Conservation (phyloP, 2,888 invertebrate species). For the Cephus pulcher region DNA sequence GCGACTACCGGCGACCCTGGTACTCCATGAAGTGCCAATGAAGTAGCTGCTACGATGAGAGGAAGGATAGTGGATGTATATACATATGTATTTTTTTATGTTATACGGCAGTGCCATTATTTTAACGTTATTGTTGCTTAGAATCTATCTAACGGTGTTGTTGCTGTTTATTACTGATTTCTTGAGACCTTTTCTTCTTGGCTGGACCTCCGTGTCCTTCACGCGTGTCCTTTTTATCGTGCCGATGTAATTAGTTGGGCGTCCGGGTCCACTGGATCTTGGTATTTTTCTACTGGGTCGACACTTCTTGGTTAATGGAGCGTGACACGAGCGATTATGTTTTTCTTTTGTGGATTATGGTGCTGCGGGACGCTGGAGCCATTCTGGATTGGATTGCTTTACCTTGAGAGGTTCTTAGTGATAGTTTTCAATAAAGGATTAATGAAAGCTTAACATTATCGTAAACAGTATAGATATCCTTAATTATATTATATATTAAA, state of each 20-base stretch:
- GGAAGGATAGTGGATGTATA: conserved; percentile 6
- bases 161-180: background rate
- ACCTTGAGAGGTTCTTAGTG: background rate
- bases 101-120: background rate
- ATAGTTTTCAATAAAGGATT: background rate
- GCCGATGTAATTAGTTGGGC: background rate
- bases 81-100: background rate
- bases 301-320: background rate
- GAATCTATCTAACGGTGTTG: background rate
- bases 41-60: conserved; percentile 13
- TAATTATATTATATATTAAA: background rate
- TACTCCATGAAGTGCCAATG: conserved; percentile 28
- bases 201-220: background rate
- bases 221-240: background rate
- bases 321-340: background rate
- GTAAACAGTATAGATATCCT: background rate
- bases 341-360: background rate
- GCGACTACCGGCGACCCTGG: conserved; percentile 19
- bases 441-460: background rate
- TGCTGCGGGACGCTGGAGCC: background rate
- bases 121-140: background rate
- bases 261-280: background rate
- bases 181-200: background rate
- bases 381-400: background rate
- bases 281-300: background rate